phyloP scores from a whole-genome alignment of 35 echinoderm and acorn worm species.

The Acanthaster planci region DNA sequence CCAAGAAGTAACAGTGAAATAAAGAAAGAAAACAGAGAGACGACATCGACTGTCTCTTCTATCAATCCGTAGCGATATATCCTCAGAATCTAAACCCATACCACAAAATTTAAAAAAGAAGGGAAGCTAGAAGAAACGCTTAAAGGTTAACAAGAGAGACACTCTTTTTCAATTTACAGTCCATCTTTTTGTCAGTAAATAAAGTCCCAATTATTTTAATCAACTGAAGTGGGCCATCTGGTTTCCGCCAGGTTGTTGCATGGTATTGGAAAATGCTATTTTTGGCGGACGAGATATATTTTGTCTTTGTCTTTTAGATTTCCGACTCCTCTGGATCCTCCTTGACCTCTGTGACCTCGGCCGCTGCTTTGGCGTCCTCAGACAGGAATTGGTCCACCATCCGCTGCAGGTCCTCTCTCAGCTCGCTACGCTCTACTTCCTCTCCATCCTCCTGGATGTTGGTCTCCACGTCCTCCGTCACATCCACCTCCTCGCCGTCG shows the following conservation, averaged over 20 bases:
- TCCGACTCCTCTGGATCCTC: not conserved
- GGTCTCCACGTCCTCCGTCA: slow-evolving; percentile 71
- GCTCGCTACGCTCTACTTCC: slow-evolving; percentile 67
- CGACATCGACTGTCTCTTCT: not conserved
- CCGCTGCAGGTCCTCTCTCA: slow-evolving; percentile 91
- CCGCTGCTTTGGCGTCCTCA: slow-evolving; percentile 31
- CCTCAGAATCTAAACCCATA: not conserved
- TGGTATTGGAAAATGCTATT: not conserved
- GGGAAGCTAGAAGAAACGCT: not conserved
- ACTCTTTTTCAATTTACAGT: not conserved
- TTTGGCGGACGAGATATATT: not conserved
- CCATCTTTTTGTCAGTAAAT: not conserved
- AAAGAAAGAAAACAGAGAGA: not conserved
- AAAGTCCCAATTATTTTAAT: not conserved
- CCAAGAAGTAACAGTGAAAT: not conserved
- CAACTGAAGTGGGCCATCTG: not conserved
- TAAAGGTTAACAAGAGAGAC: not conserved
- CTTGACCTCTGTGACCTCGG: not conserved
- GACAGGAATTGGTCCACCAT: slow-evolving; percentile 82
- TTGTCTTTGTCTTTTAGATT: not conserved
- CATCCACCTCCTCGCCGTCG: slow-evolving; percentile 88
- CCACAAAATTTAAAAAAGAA: not conserved
- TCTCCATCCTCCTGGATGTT: slow-evolving; percentile 93
- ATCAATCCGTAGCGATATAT: not conserved
- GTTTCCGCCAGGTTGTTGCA: not conserved